These are phyloP conservation scores for Cheirogaleus major DNA, from an alignment of 2,797 vertebrate genomes.

Conservation along the genomic window DNA sequence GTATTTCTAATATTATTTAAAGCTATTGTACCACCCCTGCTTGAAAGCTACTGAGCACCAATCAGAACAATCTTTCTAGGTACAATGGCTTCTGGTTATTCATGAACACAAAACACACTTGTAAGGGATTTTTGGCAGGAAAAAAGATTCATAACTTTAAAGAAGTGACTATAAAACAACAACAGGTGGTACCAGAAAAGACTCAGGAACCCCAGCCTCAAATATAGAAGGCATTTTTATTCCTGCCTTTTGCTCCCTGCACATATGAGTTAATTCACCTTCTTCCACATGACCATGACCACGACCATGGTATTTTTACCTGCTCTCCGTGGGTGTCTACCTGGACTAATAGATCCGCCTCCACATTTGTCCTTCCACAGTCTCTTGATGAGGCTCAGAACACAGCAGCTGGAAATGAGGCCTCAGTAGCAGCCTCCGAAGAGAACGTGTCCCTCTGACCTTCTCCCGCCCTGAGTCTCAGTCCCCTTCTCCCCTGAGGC, in stretches of 20 bases:
- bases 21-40: not conserved
- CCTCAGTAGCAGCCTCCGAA: too few species aligned
- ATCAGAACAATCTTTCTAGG: not conserved
- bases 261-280: accelerated
- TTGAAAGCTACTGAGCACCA: not conserved
- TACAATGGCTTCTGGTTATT: not conserved
- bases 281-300: not conserved
- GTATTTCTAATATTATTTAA: not conserved
- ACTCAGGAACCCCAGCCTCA: not conserved
- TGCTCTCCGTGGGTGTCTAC: accelerated
- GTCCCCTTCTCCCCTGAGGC: too few species aligned
- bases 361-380: too few species aligned
- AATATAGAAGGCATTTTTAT: too few species aligned
- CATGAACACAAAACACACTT: not conserved
- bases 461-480: too few species aligned
- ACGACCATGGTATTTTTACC: too few species aligned
- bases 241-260: too few species aligned
- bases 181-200: not conserved
- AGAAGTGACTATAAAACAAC: not conserved
- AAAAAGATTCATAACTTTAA: not conserved
- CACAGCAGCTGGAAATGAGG: too few species aligned
- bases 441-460: too few species aligned
- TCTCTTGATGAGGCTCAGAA: too few species aligned
- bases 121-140: not conserved
- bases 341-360: not conserved